Evolutionary conservation across 1,140 invertebrate genomes (phyloP).

Genomic region (Brachystomella parvula): DNA sequence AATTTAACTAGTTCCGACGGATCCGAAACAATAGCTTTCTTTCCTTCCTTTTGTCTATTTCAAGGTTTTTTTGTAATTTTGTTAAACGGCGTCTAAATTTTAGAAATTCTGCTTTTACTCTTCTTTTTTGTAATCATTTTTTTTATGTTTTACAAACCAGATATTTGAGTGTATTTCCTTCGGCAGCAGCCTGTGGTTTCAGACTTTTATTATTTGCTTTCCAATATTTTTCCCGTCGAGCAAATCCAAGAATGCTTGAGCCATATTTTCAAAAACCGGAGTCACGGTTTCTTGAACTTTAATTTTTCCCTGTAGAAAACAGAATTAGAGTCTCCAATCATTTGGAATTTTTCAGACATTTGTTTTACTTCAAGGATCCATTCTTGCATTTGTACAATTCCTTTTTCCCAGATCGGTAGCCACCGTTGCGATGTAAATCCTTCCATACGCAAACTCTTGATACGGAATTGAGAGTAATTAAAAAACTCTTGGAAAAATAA

Average conservation of each 20-base stretch:
- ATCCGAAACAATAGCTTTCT: too few relatives aligned
- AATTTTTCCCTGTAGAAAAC: conserved; percentile 46
- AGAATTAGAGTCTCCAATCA: background rate
- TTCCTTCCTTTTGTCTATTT: too few relatives aligned
- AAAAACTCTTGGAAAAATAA: background rate
- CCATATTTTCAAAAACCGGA: conserved; percentile 46
- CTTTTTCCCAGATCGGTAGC: conserved; percentile 47
- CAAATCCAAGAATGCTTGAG: conserved; percentile 44
- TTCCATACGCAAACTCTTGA: conserved; percentile 51
- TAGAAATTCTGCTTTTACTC: too few relatives aligned
- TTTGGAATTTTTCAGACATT: background rate
- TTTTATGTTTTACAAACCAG: too few relatives aligned
- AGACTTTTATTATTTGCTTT: conserved; percentile 43
- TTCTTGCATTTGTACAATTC: conserved; percentile 50
- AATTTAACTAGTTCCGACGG: too few relatives aligned
- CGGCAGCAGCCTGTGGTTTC: too few relatives aligned
- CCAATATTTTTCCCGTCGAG: conserved; percentile 45
- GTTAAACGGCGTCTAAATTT: too few relatives aligned
- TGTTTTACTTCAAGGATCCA: conserved; percentile 51
- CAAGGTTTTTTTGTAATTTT: too few relatives aligned
- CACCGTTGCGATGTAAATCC: conserved; percentile 51
- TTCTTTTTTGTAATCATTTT: too few relatives aligned
- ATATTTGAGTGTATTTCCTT: too few relatives aligned
- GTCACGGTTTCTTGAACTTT: conserved; percentile 43
- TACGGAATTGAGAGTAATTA: conserved; percentile 9